Evolutionary conservation across 2,797 vertebrate species (phyloP).

Genomic region (Sebastiscus tertius): DNA sequence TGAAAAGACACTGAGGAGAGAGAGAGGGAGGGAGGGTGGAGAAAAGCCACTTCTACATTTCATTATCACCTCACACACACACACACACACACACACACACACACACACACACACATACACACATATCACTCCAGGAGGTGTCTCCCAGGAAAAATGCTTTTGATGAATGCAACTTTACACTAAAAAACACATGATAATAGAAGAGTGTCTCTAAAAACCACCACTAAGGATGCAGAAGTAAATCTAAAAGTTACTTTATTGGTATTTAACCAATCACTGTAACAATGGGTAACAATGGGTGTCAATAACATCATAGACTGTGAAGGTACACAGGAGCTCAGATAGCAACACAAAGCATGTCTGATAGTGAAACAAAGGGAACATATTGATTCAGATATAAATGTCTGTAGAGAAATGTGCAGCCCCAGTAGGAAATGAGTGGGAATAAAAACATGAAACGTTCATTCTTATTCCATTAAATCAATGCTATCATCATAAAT

Average conservation of each 20-base stretch:
- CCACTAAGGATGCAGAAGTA: background rate
- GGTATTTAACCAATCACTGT: background rate
- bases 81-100: background rate
- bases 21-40: background rate
- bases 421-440: background rate
- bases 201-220: background rate
- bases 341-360: conserved; percentile 23
- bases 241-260: background rate
- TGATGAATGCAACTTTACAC: background rate
- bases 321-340: background rate
- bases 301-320: background rate
- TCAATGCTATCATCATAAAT: background rate
- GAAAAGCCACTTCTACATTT: background rate
- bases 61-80: background rate
- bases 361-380: background rate
- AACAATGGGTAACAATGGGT: background rate
- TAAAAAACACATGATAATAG: background rate
- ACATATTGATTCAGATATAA: background rate
- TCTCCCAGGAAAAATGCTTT: background rate
- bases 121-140: background rate
- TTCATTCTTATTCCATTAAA: background rate
- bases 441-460: too few species aligned
- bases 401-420: background rate
- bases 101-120: background rate
- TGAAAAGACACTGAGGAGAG: background rate